Percentiles rank a stretch among this genome's conserved stretches.
These are phyloP conservation scores for Apamea epomidion DNA, from an alignment of 2,888 invertebrate genomes.

Conservation along the genomic window DNA sequence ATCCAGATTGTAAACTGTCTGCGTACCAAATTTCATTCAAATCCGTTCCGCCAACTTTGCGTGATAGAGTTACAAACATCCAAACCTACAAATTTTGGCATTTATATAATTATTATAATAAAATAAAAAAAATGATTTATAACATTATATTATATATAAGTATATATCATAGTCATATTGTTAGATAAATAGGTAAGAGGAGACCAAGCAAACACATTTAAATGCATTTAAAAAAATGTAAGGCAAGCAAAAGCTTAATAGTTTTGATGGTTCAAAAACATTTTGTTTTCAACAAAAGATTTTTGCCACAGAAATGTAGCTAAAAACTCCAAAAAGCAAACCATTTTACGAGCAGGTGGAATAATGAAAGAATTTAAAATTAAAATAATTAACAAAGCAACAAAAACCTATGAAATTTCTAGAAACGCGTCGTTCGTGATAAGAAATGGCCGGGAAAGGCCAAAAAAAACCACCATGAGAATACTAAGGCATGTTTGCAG, in stretches of 20 bases:
- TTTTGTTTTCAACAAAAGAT: slow-evolving; percentile 32
- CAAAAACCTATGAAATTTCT: slow-evolving; percentile 64
- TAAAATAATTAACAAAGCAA: slow-evolving; percentile 60
- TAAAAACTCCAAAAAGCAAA: slow-evolving; percentile 32
- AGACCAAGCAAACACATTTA: background rate
- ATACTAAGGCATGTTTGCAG: slow-evolving; percentile 49
- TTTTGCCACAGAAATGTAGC: slow-evolving; percentile 31
- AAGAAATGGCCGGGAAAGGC: slow-evolving; percentile 68
- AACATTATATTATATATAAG: no score
- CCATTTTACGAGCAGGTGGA: slow-evolving; percentile 36
- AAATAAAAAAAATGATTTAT: no score
- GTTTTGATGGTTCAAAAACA: slow-evolving; percentile 19
- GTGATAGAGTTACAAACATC: no score
- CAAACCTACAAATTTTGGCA: no score
- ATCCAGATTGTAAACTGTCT: background rate
- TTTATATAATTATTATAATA: no score
- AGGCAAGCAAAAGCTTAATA: slow-evolving; percentile 9
- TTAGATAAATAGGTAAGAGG: background rate
- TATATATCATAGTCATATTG: background rate
- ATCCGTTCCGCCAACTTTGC: no score
- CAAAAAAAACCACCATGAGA: slow-evolving; percentile 62
- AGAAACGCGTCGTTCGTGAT: slow-evolving; percentile 69
- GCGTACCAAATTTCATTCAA: no score
- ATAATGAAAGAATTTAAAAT: slow-evolving; percentile 59
- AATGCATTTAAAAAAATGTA: background rate